These are phyloP conservation scores for Gallinago media DNA, from an alignment of 2,113 vertebrate genomes.

Conservation along the genomic window DNA sequence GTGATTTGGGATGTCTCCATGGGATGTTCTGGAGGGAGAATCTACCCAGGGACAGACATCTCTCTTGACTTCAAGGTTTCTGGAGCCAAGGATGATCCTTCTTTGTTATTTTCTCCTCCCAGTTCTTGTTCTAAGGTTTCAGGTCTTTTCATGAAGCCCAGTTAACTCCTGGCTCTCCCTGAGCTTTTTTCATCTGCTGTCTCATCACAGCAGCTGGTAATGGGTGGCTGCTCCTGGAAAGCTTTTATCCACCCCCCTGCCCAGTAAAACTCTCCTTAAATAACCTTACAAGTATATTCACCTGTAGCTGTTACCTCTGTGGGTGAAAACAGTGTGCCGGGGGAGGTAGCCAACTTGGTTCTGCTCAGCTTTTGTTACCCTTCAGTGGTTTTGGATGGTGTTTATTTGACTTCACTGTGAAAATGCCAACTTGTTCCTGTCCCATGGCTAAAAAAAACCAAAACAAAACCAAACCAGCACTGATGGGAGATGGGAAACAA, in stretches of 20 bases:
- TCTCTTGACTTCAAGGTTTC: background rate
- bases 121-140: background rate
- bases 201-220: too few relatives aligned
- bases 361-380: background rate
- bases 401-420: background rate
- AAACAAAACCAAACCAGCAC: background rate
- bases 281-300: background rate
- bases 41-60: background rate
- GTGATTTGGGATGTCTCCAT: accelerated
- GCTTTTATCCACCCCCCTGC: background rate
- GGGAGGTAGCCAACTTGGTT: background rate
- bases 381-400: background rate
- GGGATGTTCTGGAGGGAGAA: background rate
- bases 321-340: accelerated
- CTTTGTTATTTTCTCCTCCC: background rate
- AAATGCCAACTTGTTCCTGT: background rate
- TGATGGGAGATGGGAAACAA: accelerated
- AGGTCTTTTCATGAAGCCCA: accelerated
- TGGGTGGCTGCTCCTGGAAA: background rate
- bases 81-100: background rate
- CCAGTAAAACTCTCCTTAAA: background rate
- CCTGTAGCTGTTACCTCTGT: background rate
- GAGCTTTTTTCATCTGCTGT: background rate
- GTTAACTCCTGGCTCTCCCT: background rate
- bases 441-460: accelerated